Conservation (phyloP, 2,888 invertebrate species). For the Periphyllus acericola region DNA sequence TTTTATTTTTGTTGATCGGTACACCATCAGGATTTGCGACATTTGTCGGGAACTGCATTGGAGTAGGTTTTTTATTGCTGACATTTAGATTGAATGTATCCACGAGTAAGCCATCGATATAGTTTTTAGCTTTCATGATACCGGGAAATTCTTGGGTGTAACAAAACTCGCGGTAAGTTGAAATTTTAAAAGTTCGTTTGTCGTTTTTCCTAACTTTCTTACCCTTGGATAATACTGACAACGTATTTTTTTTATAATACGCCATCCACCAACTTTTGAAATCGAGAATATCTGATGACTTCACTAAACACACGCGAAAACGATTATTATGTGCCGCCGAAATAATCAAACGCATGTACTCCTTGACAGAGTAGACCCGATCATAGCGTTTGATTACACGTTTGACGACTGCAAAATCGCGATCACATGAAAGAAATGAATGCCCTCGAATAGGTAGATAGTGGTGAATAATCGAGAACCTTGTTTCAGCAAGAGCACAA, state of each 20-base stretch:
- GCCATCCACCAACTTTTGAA: too few species aligned
- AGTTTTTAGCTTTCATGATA: too few species aligned
- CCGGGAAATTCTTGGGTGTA: too few species aligned
- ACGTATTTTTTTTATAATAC: neutral
- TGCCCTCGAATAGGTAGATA: neutral
- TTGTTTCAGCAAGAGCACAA: slow-evolving; percentile 61
- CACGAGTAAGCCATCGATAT: too few species aligned
- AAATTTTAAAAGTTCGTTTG: too few species aligned
- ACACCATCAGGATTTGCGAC: too few species aligned
- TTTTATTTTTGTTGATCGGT: too few species aligned
- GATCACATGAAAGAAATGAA: slow-evolving; percentile 1
- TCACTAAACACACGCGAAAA: neutral
- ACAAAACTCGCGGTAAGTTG: too few species aligned
- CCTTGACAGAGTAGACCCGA: slow-evolving; percentile 5
- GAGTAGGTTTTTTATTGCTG: too few species aligned
- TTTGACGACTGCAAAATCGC: neutral
- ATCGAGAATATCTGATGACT: too few species aligned
- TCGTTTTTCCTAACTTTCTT: neutral
- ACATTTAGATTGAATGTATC: too few species aligned
- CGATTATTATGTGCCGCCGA: neutral
- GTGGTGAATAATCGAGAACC: neutral
- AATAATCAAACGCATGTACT: neutral
- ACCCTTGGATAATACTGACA: slow-evolving; percentile 9
- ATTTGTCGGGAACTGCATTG: too few species aligned
- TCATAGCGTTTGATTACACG: neutral